phyloP scores from a whole-genome alignment of 2,797 vertebrate genomes.

The Morelia viridis region DNA sequence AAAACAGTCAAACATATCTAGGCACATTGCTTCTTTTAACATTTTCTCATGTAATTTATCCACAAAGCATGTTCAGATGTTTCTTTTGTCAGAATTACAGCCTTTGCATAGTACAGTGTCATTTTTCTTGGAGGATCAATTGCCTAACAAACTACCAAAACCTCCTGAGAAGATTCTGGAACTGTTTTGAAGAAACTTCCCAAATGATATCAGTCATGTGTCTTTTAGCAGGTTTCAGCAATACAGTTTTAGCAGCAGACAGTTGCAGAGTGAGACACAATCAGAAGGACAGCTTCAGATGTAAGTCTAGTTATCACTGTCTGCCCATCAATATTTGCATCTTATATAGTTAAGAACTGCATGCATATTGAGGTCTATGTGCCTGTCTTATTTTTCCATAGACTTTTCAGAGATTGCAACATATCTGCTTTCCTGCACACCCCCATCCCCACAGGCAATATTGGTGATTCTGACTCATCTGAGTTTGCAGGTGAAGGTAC shows the following conservation, averaged over 20 bases:
- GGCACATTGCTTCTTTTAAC: constrained; percentile 52
- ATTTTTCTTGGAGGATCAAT: constrained; percentile 16
- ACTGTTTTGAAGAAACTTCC: constrained; percentile 31
- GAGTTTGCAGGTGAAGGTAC: neutral
- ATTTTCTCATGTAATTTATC: neutral
- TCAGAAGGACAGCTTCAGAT: neutral
- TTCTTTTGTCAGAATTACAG: constrained; percentile 18
- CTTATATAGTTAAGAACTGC: neutral
- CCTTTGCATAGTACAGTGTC: neutral
- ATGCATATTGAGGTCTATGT: too few species aligned
- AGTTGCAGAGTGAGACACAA: neutral
- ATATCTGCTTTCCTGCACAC: neutral
- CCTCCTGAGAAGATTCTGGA: constrained; percentile 12
- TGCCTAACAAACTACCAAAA: neutral
- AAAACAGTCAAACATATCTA: constrained; percentile 46
- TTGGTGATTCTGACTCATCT: neutral
- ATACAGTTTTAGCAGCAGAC: neutral
- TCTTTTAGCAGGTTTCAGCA: neutral
- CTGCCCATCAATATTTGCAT: neutral
- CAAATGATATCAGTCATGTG: neutral
- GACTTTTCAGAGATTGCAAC: neutral
- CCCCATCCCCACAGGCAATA: neutral
- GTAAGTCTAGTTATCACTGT: neutral
- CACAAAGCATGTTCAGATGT: neutral
- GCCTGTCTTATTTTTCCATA: neutral